phyloP scores from a whole-genome alignment of 2,113 vertebrate species.

The Pelobates fuscus region DNA sequence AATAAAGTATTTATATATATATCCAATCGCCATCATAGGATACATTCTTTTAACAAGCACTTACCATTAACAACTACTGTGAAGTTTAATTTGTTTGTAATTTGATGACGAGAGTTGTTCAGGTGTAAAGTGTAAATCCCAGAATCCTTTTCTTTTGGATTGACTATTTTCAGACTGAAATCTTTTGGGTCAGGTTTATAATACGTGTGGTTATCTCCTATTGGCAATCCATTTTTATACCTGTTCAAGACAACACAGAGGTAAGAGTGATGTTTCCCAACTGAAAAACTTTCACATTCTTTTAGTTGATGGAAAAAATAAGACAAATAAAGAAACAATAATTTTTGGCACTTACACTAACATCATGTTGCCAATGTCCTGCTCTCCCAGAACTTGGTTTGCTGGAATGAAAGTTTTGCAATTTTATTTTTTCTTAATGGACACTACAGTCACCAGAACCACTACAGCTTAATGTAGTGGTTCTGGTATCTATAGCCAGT shows the following conservation, averaged over 20 bases:
- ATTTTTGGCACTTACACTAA: too few species aligned
- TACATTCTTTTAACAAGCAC: constrained; percentile 22
- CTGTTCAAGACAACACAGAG: constrained; percentile 59
- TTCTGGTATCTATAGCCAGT: too few species aligned
- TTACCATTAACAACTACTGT: constrained; percentile 78
- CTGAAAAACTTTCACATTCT: background rate
- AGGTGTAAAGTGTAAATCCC: constrained; percentile 80
- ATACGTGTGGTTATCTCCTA: constrained; percentile 73
- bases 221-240: constrained; percentile 80
- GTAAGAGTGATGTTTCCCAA: background rate
- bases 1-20: too few species aligned
- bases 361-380: too few species aligned
- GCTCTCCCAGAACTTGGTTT: too few species aligned
- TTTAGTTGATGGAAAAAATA: too few species aligned
- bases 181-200: constrained; percentile 63
- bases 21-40: too few species aligned
- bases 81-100: constrained; percentile 78
- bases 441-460: too few species aligned
- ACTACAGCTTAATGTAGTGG: too few species aligned
- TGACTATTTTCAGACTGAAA: constrained; percentile 71
- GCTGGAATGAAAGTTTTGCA: too few species aligned
- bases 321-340: background rate
- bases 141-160: constrained; percentile 72
- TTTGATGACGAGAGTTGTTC: constrained; percentile 63
- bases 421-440: too few species aligned